Evolutionary conservation across 2,797 vertebrate species (phyloP).

Genomic region (Diceros bicornis): DNA sequence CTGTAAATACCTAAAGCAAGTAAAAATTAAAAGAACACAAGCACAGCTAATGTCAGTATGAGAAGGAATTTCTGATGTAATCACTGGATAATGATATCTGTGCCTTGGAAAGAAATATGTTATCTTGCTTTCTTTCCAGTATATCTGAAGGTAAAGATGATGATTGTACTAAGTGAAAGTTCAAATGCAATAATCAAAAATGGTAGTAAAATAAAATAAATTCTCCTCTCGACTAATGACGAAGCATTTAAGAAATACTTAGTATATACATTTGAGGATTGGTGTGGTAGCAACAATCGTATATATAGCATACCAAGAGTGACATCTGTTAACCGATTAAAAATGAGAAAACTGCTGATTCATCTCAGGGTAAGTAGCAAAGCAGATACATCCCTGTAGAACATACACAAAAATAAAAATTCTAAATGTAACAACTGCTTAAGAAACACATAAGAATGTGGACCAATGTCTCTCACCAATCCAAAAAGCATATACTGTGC

Average conservation of each 20-base stretch:
- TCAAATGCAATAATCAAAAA: slow-evolving; percentile 50
- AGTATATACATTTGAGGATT: slow-evolving; percentile 85
- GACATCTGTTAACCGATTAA: slow-evolving; percentile 66
- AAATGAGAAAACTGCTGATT: slow-evolving; percentile 81
- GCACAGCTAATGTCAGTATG: slow-evolving; percentile 66
- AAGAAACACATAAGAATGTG: slow-evolving; percentile 42
- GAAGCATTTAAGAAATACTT: slow-evolving; percentile 77
- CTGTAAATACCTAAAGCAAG: slow-evolving; percentile 64
- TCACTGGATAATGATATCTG: slow-evolving; percentile 64
- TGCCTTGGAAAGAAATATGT: slow-evolving; percentile 76
- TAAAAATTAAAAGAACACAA: slow-evolving; percentile 56
- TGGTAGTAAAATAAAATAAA: slow-evolving; percentile 69
- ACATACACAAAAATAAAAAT: slow-evolving; percentile 75
- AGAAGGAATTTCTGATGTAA: slow-evolving; percentile 32
- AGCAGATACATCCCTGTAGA: slow-evolving; percentile 73
- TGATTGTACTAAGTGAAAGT: slow-evolving; percentile 65
- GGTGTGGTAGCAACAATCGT: slow-evolving; percentile 80
- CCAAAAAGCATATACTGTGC: slow-evolving; percentile 75
- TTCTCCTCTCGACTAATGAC: slow-evolving; percentile 69
- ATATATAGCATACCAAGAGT: slow-evolving; percentile 68
- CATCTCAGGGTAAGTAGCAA: slow-evolving; percentile 73
- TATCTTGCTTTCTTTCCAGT: slow-evolving; percentile 56
- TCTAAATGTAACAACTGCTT: slow-evolving; percentile 65
- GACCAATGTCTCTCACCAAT: slow-evolving; percentile 63
- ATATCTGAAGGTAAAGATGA: slow-evolving; percentile 73